Evolutionary conservation across 1,140 invertebrate species (phyloP).

Genomic region (Leptopilina clavipes): DNA sequence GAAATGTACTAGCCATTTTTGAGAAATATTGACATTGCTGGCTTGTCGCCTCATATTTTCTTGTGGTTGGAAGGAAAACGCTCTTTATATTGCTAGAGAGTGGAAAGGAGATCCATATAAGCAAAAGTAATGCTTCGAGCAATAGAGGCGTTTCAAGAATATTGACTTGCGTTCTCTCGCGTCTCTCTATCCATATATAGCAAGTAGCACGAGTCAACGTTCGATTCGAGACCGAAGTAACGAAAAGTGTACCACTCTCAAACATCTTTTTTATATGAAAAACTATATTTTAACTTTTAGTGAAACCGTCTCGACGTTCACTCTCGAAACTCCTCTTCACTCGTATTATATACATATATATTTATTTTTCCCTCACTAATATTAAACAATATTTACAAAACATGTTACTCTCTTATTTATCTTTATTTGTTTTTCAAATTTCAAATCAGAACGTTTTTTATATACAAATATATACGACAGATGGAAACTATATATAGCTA

Average conservation of each 20-base stretch:
- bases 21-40: slow-evolving; percentile 24
- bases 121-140: slow-evolving; percentile 6
- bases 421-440: no score
- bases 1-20: slow-evolving; percentile 11
- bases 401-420: no score
- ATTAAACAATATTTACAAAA: no score
- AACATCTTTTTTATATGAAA: slow-evolving; percentile 21
- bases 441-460: no score
- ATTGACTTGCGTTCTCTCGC: slow-evolving; percentile 10
- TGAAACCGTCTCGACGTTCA: slow-evolving; percentile 18
- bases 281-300: slow-evolving; percentile 25
- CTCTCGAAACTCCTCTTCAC: neutral
- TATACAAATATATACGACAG: no score
- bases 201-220: slow-evolving; percentile 18
- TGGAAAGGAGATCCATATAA: neutral
- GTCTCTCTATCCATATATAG: neutral
- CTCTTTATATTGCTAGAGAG: neutral
- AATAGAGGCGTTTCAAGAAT: slow-evolving; percentile 3
- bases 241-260: slow-evolving; percentile 10
- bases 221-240: slow-evolving; percentile 25
- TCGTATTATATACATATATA: neutral
- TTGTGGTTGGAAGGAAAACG: neutral
- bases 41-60: slow-evolving; percentile 21
- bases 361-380: neutral
- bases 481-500: slow-evolving; percentile 11